Evolutionary conservation across 2,113 vertebrate species (phyloP).

Genomic region (Prochilodus magdalenae): DNA sequence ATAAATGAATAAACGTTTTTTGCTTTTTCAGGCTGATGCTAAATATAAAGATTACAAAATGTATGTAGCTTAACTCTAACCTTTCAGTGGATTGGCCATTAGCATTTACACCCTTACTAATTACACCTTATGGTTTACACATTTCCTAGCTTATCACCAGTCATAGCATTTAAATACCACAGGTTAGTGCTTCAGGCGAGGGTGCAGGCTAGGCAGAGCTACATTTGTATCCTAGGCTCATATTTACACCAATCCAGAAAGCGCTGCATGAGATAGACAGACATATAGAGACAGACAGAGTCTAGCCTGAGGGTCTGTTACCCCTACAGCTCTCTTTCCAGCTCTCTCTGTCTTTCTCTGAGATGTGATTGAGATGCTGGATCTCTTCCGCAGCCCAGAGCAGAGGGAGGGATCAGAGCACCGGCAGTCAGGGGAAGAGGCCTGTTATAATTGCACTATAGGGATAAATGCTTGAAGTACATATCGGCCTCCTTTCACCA

Average conservation of each 20-base stretch:
- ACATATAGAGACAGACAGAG: slow-evolving; percentile 36
- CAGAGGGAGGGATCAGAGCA: slow-evolving; percentile 32
- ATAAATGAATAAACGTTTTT: too few species aligned
- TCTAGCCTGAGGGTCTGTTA: slow-evolving; percentile 42
- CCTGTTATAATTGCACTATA: slow-evolving; percentile 50
- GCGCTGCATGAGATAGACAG: not conserved
- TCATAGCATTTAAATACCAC: not conserved
- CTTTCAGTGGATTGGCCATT: too few species aligned
- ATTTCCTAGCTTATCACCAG: too few species aligned
- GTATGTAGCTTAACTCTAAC: too few species aligned
- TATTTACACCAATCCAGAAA: slow-evolving; percentile 42
- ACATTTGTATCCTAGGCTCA: slow-evolving; percentile 32
- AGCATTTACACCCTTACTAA: too few species aligned
- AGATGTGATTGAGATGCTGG: slow-evolving; percentile 31
- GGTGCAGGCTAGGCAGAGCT: slow-evolving; percentile 16
- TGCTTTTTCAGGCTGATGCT: too few species aligned
- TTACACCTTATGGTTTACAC: accelerated
- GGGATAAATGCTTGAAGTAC: slow-evolving; percentile 54
- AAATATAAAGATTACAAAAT: too few species aligned
- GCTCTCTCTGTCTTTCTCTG: slow-evolving; percentile 5
- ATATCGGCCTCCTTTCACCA: slow-evolving; percentile 37
- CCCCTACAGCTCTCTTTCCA: not conserved
- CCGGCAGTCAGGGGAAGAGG: slow-evolving; percentile 31
- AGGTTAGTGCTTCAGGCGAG: not conserved
- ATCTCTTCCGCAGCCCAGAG: slow-evolving; percentile 31